These are phyloP conservation scores for Stylophora pistillata DNA, from an alignment of 64 coral and sea anemone genomes.

Conservation along the genomic window DNA sequence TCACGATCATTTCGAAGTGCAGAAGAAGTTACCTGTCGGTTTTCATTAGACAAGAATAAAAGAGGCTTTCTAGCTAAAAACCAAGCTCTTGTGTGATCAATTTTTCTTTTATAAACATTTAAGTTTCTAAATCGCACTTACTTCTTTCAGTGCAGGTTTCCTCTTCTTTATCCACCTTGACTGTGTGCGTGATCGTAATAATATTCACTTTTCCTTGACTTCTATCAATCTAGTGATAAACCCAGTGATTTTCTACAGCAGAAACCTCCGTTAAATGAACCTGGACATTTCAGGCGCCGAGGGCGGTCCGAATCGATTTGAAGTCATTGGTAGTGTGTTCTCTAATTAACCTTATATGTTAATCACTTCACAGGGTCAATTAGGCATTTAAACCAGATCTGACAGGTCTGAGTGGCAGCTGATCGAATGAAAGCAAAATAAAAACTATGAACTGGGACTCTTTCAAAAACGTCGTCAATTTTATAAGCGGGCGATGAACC, in stretches of 20 bases:
- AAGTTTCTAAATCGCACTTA: constrained; percentile 13
- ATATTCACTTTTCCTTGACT: not conserved
- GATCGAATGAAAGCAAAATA: constrained; percentile 12
- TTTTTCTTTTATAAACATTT: constrained; percentile 29
- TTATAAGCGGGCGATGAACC: not conserved
- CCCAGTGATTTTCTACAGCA: not conserved
- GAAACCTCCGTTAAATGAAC: constrained; percentile 1
- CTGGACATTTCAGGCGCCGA: not conserved
- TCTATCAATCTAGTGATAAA: not conserved
- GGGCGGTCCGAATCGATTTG: constrained; percentile 17
- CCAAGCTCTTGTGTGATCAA: not conserved
- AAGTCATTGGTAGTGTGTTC: not conserved
- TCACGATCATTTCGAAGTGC: not conserved
- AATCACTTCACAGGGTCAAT: constrained; percentile 13
- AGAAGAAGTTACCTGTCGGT: not conserved
- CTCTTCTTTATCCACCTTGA: not conserved
- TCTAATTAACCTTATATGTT: constrained; percentile 21
- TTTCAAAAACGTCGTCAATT: not conserved
- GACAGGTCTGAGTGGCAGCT: constrained; percentile 3
- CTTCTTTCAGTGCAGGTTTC: no score
- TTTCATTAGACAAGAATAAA: not conserved
- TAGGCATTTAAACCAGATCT: not conserved
- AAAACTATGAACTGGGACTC: not conserved
- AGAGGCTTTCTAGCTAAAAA: not conserved
- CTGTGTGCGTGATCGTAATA: not conserved